These are phyloP conservation scores for Myripristis murdjan DNA, from an alignment of 2,797 vertebrate species.

Conservation along the genomic window DNA sequence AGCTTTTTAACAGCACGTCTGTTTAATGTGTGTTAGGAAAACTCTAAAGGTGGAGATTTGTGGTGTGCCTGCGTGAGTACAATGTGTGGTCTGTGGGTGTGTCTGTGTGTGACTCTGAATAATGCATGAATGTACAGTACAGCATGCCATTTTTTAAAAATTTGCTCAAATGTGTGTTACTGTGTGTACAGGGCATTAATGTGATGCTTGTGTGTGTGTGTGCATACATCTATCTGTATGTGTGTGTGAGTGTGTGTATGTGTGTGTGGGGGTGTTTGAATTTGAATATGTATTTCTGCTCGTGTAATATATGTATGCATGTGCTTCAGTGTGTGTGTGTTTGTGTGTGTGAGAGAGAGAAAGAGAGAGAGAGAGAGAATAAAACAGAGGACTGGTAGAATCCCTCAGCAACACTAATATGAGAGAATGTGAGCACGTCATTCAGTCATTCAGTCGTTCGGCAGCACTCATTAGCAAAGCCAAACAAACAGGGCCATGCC, in stretches of 20 bases:
- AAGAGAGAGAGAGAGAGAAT: slow-evolving; percentile 1
- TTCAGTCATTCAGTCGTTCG: slow-evolving; percentile 49
- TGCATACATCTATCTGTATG: slow-evolving; percentile 33
- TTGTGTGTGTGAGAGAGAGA: slow-evolving; percentile 1
- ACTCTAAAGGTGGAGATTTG: slow-evolving; percentile 19
- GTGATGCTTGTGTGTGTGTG: slow-evolving; percentile 30
- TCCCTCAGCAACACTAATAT: slow-evolving; percentile 61
- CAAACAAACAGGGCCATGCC: slow-evolving; percentile 74
- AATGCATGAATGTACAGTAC: slow-evolving; percentile 38
- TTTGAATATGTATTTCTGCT: slow-evolving; percentile 36
- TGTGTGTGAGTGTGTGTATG: slow-evolving; percentile 47
- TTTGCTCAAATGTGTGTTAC: slow-evolving; percentile 38
- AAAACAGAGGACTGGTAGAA: slow-evolving; percentile 6
- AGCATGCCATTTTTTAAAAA: slow-evolving; percentile 27
- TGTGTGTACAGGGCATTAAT: slow-evolving; percentile 37
- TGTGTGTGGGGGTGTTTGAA: slow-evolving; percentile 31
- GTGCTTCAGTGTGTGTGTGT: slow-evolving; percentile 5
- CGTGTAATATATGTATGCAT: background rate
- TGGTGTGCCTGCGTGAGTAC: slow-evolving; percentile 31
- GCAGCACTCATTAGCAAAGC: slow-evolving; percentile 76
- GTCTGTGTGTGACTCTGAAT: slow-evolving; percentile 51
- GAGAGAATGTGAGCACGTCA: slow-evolving; percentile 64
- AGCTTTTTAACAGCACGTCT: slow-evolving; percentile 27
- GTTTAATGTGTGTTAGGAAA: slow-evolving; percentile 14
- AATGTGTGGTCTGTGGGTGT: slow-evolving; percentile 56